Evolutionary conservation across 2,888 invertebrate genomes (phyloP), one percentile per base, ranked within the genome.

Genomic region (Congeria kusceri): DNA sequence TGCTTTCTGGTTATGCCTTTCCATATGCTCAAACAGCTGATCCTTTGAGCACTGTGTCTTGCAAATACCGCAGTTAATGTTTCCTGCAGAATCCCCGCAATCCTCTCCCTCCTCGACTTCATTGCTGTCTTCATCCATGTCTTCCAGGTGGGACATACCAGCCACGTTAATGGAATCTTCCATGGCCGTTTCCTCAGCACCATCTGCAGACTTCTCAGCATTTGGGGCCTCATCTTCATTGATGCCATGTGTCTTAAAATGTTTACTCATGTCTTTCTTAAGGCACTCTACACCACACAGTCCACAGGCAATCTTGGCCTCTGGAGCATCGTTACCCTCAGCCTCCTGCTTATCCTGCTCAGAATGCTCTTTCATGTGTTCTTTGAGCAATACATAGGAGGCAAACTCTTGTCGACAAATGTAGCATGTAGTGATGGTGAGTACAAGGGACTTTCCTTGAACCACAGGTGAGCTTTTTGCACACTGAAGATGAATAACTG

Each of bases 221-320:
- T 23, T 25, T 20, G 7, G 2, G 20, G 20, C 18, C 23, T 9
- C 23, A n/a, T 20, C 53, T 11, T 39, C 39, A 39, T 15, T 39
- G 20, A 53, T 53, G 1, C 53, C 53, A 53, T 53, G 53, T 9
- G 53, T 53, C 25, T 53, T 53, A 53, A 53, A 53, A 53, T 53
- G 53, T 53, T 53, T 20, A 53, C 25, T 20, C 53, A 53, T 53
- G 53, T 53, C 53, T 9, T 53, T 53, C 25, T 53, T 53, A 23
- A 25, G 23, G 25, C 53, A 53, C 25, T 53, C 23, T 53, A 53
- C 23, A 4, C 53, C 53, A 18, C 53, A 53, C 23, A 53, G 53
- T 20, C 53, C 53, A n/a, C 53, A 53, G 9, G 53, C 20, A 3
- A 53, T 25, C 11, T 53, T 53, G 20, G 20, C 53, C 25, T 25